Base-by-base conservation (phyloP, 2,888 invertebrate genomes). In the Brachylomia viminalis region DNA sequence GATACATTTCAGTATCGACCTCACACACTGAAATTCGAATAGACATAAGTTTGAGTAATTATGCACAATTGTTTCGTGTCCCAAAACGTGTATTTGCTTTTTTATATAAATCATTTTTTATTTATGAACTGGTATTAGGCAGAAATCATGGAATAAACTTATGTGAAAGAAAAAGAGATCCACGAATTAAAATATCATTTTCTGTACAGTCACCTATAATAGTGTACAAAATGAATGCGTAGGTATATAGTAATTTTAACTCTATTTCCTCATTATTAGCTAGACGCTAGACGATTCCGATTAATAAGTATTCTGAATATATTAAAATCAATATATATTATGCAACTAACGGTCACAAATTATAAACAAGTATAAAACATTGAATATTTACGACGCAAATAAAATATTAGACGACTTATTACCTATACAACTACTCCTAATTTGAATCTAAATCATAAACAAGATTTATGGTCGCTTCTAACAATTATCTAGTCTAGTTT, bases 41-140 rank as follows among this genome's bases (percentile, higher is more conserved):
- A 93, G 93, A 94, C 92, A 93, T 92, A 94, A 93, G 94, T 95
- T 94, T 92, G 90, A 93, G 92, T 95, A 95, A 95, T 95, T 95
- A 95, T 93, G 91, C 92, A 92, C 93, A 93, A 93, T 93, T 93
- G 92, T 94, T 91, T 92, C 94, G 92, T 94, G 93, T 92, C 89
- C 90, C 81, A 89, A 92, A 90, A 90, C 86, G 88, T 67, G 81
- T 84, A 87, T 91, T 89, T 90, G 47, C 89, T 92, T 91, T 77
- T 91, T n/a, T n/a, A n/a, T n/a, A n/a, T n/a, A n/a, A n/a, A n/a
- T n/a, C n/a, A n/a, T n/a, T n/a, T n/a, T n/a, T 91, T 90, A 80
- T 87, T 91, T 59, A 92, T 89, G 88, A 87, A 77, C 82, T 75
- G 72, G 85, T 64, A 58, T 71, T 71, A 66, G 42, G 27, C 45